Evolutionary conservation across 2,797 vertebrate genomes (phyloP).

Genomic region (Monodelphis domestica): DNA sequence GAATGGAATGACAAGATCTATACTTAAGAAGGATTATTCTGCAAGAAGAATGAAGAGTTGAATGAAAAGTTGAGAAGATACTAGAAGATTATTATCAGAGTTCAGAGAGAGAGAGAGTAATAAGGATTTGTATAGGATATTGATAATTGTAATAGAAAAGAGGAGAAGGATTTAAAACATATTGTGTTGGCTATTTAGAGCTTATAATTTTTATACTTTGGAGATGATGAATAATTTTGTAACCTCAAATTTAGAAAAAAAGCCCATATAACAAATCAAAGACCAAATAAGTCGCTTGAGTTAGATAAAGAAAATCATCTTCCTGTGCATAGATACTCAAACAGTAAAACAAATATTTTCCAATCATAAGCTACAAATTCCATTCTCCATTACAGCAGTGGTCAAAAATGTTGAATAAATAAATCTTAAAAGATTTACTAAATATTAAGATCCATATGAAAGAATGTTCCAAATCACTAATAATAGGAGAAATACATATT

Average conservation of each 20-base stretch:
- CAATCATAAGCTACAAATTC: neutral
- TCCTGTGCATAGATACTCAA: neutral
- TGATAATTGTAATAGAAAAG: neutral
- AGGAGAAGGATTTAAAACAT: neutral
- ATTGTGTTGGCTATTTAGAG: neutral
- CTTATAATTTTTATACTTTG: neutral
- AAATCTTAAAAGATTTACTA: neutral
- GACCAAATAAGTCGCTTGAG: neutral
- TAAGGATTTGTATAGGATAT: neutral
- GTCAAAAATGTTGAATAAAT: neutral
- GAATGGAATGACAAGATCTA: neutral
- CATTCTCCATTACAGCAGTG: neutral
- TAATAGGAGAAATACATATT: neutral
- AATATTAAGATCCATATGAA: neutral
- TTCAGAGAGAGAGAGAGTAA: neutral
- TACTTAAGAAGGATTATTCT: neutral
- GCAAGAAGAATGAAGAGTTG: neutral
- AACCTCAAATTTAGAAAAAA: neutral
- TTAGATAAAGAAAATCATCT: neutral
- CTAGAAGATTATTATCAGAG: neutral
- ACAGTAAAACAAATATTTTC: neutral
- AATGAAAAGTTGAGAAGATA: neutral
- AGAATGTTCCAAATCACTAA: neutral
- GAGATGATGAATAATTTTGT: neutral
- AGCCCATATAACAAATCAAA: neutral